Conservation (phyloP, 2,113 vertebrate species). For the Petrocephalus microphthalmus region DNA sequence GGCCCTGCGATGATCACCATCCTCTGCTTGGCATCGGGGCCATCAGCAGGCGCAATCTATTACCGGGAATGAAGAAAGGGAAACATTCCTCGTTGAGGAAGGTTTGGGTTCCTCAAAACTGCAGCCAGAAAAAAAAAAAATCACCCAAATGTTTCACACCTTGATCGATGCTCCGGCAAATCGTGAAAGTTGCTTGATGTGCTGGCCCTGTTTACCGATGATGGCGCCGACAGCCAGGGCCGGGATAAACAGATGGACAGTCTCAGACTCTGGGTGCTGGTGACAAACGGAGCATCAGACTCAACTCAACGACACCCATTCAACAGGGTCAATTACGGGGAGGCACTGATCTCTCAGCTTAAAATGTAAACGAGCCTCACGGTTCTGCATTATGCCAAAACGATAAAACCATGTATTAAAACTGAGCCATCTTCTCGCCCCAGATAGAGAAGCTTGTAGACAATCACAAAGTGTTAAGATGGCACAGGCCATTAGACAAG, state of each 20-base stretch:
- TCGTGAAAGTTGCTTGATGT: constrained; percentile 97
- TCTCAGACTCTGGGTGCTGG: constrained; percentile 85
- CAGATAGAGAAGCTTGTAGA: not conserved
- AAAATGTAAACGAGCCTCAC: not conserved
- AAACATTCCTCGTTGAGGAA: not conserved
- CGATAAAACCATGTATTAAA: not conserved
- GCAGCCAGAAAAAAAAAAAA: not conserved
- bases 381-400: not conserved
- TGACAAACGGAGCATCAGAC: constrained; percentile 24
- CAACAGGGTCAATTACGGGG: not conserved
- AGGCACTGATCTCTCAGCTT: no score
- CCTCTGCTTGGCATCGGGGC: constrained; percentile 84
- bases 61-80: not conserved
- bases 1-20: constrained; percentile 94
- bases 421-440: not conserved
- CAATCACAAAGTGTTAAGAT: not conserved
- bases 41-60: constrained; percentile 92
- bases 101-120: not conserved
- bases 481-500: not conserved
- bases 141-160: constrained; percentile 66
- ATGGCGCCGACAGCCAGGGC: constrained; percentile 93
- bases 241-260: constrained; percentile 94
- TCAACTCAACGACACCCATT: not conserved
- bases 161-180: constrained; percentile 97
- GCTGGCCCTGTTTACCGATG: constrained; percentile 97